Conservation (phyloP, 2,113 vertebrate species). For the Pao palembangensis region DNA sequence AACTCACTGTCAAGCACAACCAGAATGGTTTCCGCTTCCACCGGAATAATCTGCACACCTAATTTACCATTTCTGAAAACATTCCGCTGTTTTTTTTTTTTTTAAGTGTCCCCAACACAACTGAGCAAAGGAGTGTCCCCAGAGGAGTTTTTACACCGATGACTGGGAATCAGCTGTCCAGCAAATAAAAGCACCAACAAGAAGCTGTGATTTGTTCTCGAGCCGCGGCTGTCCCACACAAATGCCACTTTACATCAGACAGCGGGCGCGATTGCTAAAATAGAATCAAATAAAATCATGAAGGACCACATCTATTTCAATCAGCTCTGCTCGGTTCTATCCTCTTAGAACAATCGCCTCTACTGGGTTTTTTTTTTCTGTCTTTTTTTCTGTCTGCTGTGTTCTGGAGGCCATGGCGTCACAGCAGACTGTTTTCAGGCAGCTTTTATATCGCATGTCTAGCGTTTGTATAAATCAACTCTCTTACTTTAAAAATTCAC, state of each 20-base stretch:
- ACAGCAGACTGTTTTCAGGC: too few species aligned
- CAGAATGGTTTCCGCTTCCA: conserved; percentile 54
- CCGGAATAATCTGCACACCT: conserved; percentile 64
- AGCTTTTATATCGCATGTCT: too few species aligned
- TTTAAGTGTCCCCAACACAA: conserved; percentile 13
- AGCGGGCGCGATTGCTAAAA: too few species aligned
- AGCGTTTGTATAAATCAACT: too few species aligned
- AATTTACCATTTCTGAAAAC: conserved; percentile 54
- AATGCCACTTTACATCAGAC: conserved; percentile 17
- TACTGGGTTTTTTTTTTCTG: too few species aligned
- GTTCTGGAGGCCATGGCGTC: too few species aligned
- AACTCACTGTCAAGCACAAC: conserved; percentile 73
- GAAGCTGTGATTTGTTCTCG: conserved; percentile 55
- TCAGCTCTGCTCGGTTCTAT: too few species aligned
- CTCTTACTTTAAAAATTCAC: too few species aligned
- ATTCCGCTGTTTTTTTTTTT: conserved; percentile 11
- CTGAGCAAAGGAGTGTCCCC: conserved; percentile 41
- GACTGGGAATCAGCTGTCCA: conserved; percentile 52
- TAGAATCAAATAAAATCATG: too few species aligned
- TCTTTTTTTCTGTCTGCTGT: too few species aligned
- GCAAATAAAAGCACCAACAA: conserved; percentile 57
- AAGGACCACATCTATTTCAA: too few species aligned
- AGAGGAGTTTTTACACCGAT: conserved; percentile 54
- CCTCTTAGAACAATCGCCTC: too few species aligned
- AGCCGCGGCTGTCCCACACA: conserved; percentile 42